Percentiles rank a stretch among this genome's conserved stretches.
Conservation (phyloP, 2,888 invertebrate species). For the Ichneumon xanthorius region DNA sequence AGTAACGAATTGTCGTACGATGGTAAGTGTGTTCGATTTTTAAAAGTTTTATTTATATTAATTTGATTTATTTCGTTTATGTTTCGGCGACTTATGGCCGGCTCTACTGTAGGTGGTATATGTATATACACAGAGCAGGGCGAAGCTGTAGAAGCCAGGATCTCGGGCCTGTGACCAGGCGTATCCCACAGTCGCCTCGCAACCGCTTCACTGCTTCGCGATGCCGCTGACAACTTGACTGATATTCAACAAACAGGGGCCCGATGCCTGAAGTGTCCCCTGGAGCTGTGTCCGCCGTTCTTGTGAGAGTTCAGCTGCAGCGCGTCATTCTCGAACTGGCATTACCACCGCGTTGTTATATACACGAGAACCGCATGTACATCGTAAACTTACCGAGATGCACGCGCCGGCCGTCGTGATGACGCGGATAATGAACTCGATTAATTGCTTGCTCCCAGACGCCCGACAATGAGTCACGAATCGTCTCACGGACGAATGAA, state of each 20-base stretch:
- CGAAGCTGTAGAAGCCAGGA: constrained; percentile 32
- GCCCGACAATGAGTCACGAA: constrained; percentile 74
- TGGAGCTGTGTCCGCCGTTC: constrained; percentile 72
- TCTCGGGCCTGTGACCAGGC: constrained; percentile 23
- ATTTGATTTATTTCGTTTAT: background rate
- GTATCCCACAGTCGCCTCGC: constrained; percentile 38
- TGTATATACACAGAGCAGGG: background rate
- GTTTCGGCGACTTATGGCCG: background rate
- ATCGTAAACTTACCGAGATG: constrained; percentile 25
- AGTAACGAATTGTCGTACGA: background rate
- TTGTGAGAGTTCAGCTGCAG: constrained; percentile 74
- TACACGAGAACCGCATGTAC: constrained; percentile 27
- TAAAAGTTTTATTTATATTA: background rate
- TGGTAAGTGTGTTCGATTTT: background rate
- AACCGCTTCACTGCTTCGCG: constrained; percentile 30
- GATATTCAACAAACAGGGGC: constrained; percentile 80
- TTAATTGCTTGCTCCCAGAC: constrained; percentile 74
- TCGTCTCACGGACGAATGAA: constrained; percentile 72
- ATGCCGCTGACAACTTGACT: constrained; percentile 76
- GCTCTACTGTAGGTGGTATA: background rate
- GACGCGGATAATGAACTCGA: constrained; percentile 74
- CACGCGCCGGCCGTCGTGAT: constrained; percentile 41
- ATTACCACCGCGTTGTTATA: constrained; percentile 46
- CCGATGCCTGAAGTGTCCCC: constrained; percentile 74
- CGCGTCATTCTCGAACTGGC: constrained; percentile 58